Evolutionary conservation across 2,888 invertebrate genomes (phyloP).

Genomic region (Helleia helle): DNA sequence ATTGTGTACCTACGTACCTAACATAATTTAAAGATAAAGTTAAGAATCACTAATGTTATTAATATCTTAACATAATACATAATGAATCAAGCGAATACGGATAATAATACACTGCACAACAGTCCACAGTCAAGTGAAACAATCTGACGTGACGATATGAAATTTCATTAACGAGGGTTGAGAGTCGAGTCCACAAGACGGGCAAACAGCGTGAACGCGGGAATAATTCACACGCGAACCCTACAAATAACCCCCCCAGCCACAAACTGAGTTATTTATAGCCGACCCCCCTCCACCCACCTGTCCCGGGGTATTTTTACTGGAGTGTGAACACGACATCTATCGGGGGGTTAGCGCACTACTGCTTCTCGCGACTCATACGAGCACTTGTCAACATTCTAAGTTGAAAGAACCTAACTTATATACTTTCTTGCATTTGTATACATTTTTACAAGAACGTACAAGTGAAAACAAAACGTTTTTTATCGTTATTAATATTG

Average conservation of each 20-base stretch:
- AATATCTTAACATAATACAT: no score
- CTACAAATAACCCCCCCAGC: slow-evolving; percentile 59
- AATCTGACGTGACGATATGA: slow-evolving; percentile 58
- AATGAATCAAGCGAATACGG: no score
- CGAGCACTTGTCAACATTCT: no score
- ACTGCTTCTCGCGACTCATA: slow-evolving; percentile 19
- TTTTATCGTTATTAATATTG: no score
- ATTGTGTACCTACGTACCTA: no score
- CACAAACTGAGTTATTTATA: slow-evolving; percentile 72
- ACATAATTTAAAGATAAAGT: no score
- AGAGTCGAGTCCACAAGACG: slow-evolving; percentile 51
- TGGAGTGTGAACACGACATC: slow-evolving; percentile 57
- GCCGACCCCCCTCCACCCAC: slow-evolving; percentile 43
- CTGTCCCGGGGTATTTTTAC: slow-evolving; percentile 70
- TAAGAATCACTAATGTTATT: no score
- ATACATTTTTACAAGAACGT: no score
- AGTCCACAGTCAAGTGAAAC: slow-evolving; percentile 49
- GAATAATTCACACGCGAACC: slow-evolving; percentile 74
- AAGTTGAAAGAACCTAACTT: no score
- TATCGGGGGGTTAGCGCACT: slow-evolving; percentile 37
- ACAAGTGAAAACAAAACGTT: no score
- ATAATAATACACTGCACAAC: no score
- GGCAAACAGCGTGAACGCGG: slow-evolving; percentile 70
- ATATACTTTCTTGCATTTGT: no score
- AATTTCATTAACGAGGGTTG: slow-evolving; percentile 70